Conservation (phyloP, 2,888 invertebrate genomes). For the Mesorhabditis sp. region DNA sequence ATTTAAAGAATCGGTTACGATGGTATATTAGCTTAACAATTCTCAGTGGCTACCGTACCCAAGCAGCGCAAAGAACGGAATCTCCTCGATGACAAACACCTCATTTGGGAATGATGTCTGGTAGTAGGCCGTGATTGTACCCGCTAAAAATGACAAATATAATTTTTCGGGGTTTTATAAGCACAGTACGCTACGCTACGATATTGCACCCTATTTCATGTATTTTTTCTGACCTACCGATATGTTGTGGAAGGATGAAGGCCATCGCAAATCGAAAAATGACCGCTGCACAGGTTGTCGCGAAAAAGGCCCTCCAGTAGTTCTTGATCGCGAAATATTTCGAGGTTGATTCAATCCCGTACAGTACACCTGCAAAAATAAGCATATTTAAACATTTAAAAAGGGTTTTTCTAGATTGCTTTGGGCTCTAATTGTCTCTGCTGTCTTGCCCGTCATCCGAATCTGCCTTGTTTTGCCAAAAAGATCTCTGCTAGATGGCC, state of each 20-base stretch:
- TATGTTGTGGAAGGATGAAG: conserved; percentile 69
- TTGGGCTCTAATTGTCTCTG: no score
- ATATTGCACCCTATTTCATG: not conserved
- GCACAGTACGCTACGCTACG: not conserved
- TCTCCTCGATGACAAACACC: conserved; percentile 92
- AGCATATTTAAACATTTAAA: not conserved
- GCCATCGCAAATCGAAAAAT: conserved; percentile 91
- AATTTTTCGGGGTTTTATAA: no score
- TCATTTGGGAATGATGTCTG: conserved; percentile 68
- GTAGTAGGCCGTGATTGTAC: conserved; percentile 69
- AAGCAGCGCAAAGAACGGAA: conserved; percentile 84
- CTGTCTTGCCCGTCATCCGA: no score
- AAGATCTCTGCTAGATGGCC: no score
- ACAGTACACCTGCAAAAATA: conserved; percentile 64
- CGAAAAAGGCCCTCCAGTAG: conserved; percentile 74
- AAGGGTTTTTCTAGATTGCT: no score
- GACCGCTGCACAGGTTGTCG: conserved; percentile 44
- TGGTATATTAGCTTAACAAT: not conserved
- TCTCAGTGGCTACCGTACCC: conserved; percentile 66
- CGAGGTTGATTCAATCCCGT: conserved; percentile 97
- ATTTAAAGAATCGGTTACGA: not conserved
- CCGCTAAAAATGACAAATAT: conserved; percentile 22
- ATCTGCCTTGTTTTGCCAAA: no score
- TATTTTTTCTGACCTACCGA: conserved; percentile 17
- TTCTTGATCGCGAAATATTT: conserved; percentile 96